These are phyloP conservation scores for Drosophila tripunctata DNA, from an alignment of 2,888 invertebrate species.

Conservation along the genomic window DNA sequence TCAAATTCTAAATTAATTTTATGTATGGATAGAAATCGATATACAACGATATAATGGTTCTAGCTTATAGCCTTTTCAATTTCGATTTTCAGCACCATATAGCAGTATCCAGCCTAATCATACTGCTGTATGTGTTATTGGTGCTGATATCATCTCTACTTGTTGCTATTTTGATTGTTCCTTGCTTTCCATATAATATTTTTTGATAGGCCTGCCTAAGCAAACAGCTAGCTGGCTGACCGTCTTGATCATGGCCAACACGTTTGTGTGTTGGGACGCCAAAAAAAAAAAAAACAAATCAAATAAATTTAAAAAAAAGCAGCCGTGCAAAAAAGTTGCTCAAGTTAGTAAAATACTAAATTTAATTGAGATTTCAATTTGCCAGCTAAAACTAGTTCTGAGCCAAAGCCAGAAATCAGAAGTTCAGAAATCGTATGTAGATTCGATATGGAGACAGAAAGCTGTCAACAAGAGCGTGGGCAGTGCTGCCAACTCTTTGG, in stretches of 20 bases:
- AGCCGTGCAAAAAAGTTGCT: slow-evolving; percentile 7
- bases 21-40: too few relatives aligned
- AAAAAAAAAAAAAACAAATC: slow-evolving; percentile 2
- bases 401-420: slow-evolving; percentile 8
- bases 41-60: too few relatives aligned
- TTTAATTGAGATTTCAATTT: slow-evolving; percentile 44
- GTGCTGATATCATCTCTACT: not conserved
- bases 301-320: too few relatives aligned
- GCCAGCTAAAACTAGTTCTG: slow-evolving; percentile 61
- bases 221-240: not conserved
- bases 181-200: not conserved
- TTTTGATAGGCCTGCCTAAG: not conserved
- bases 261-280: slow-evolving; percentile 43
- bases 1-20: too few relatives aligned
- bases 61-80: too few relatives aligned
- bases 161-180: not conserved
- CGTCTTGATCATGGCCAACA: slow-evolving; percentile 60
- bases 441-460: not conserved
- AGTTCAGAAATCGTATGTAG: too few relatives aligned
- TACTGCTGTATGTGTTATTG: too few relatives aligned
- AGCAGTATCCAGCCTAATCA: too few relatives aligned
- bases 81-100: too few relatives aligned
- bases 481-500: too few relatives aligned
- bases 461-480: slow-evolving; percentile 2
- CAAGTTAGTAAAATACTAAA: slow-evolving; percentile 26